phyloP scores from a whole-genome alignment of 2,888 invertebrate species.

The Trisateles emortualis region DNA sequence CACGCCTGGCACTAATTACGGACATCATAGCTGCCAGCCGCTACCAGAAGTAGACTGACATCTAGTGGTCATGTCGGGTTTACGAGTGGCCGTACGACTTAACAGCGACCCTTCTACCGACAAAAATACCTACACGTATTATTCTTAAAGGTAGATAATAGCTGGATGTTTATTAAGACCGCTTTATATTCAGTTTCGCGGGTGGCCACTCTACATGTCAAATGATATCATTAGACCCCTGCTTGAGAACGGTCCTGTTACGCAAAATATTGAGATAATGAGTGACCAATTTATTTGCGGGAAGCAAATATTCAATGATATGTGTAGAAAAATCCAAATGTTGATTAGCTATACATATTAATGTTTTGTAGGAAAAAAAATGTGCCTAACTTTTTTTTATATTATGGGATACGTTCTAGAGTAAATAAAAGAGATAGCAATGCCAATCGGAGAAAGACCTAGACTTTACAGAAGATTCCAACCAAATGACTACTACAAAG shows the following conservation, averaged over 20 bases:
- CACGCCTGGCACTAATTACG: slow-evolving; percentile 72
- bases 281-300: slow-evolving; percentile 7
- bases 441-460: no score
- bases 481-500: no score
- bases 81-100: slow-evolving; percentile 50
- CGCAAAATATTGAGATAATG: slow-evolving; percentile 22
- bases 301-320: not conserved
- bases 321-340: no score
- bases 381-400: no score
- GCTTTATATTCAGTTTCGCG: slow-evolving; percentile 25
- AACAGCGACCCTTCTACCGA: slow-evolving; percentile 34
- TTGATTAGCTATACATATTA: no score
- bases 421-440: no score
- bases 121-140: slow-evolving; percentile 9
- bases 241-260: slow-evolving; percentile 38
- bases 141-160: slow-evolving; percentile 32
- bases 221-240: slow-evolving; percentile 33
- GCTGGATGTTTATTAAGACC: slow-evolving; percentile 28
- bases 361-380: no score
- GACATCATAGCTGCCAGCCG: slow-evolving; percentile 59
- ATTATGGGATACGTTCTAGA: no score
- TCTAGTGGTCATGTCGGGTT: slow-evolving; percentile 64
- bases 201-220: slow-evolving; percentile 29
- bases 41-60: slow-evolving; percentile 63
- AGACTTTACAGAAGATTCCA: no score